A percentile compares a stretch with the other conserved stretches of the same genome.
These are phyloP conservation scores for Drosophila suboccidentalis DNA, from an alignment of 2,888 invertebrate genomes.

Conservation along the genomic window DNA sequence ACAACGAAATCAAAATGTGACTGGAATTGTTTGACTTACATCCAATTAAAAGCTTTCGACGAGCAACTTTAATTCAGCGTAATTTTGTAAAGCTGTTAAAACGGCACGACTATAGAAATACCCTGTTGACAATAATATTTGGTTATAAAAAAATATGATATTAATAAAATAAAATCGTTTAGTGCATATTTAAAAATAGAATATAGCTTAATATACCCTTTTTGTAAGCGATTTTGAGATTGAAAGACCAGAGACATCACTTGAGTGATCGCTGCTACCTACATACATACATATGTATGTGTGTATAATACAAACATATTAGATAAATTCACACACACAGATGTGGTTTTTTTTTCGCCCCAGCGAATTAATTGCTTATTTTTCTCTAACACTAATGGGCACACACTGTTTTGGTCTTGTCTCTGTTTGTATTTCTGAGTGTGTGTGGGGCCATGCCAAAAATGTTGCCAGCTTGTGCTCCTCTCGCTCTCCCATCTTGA, in stretches of 20 bases:
- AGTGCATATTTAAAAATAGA: not conserved
- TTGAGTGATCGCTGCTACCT: conserved; percentile 20
- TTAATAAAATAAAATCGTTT: too few relatives aligned
- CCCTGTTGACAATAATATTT: not conserved
- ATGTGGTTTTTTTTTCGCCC: conserved; percentile 24
- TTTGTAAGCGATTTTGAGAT: not conserved
- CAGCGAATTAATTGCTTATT: conserved; percentile 58
- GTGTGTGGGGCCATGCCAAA: conserved; percentile 47
- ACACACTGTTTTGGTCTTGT: conserved; percentile 42
- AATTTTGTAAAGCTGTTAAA: conserved; percentile 10
- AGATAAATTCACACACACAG: conserved; percentile 1
- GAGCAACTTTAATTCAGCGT: conserved; percentile 22
- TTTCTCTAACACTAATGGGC: conserved; percentile 52
- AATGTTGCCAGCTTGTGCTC: conserved; percentile 38
- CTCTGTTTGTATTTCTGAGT: conserved; percentile 17
- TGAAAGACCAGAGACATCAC: conserved; percentile 11
- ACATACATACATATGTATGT: too few relatives aligned
- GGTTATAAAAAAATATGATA: too few relatives aligned
- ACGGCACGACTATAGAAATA: conserved; percentile 2
- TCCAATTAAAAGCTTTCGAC: conserved; percentile 40
- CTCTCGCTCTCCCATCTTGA: conserved; percentile 12
- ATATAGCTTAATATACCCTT: conserved; percentile 4
- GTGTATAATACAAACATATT: not conserved
- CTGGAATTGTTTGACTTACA: conserved; percentile 43
- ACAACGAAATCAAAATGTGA: conserved; percentile 21